Base-by-base conservation (phyloP, 2,113 vertebrate genomes). In the Tetraodon nigroviridis region DNA sequence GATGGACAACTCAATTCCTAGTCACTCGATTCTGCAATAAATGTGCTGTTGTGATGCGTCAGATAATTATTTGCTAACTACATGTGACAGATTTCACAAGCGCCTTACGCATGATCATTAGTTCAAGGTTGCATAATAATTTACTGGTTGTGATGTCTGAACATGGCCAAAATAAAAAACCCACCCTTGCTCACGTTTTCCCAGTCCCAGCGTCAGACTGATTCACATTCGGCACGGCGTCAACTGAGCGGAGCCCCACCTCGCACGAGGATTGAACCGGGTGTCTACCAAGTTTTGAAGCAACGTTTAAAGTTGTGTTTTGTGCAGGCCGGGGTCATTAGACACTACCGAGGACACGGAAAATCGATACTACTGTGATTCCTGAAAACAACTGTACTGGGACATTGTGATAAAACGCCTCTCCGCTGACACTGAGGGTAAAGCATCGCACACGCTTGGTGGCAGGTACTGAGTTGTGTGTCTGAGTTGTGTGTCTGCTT, bases 301-400 rank as follows among this genome's bases (percentile, higher is more conserved):
- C 32, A 12, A 37, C 32, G 12, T 37, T 37, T 37, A 37, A 37
- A 4, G 6, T 37, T 11, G 1, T 12, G 6, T 13, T 41, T 52
- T 13, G 47, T 14, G 7, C 1, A 29, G 0, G 37, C 2, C 50
- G 53, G n/a, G n/a, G 13, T 48, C 21, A 44, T 14, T 24, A 58
- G 54, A 58, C 15, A 61, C 8, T 60, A 27, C 22, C 50, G 12
- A 56, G 18, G 41, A 18, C 44, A 66, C 55, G 55, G 21, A 3
- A 63, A 58, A 55, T 22, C 53, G 61, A 49, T 17, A 41, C 29
- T 58, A 62, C 58, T 44, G 50, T 2, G 2, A 60, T 65, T 63
- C 37, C 54, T 54, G 55, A 69, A 59, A 72, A 54, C 16, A 63
- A 22, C 49, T 22, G 16, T 16, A 13, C 41, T 62, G 20, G 42